A percentile compares a stretch with the other conserved stretches of the same genome.
These are phyloP conservation scores for Nettapus auritus DNA, from an alignment of 2,113 vertebrate genomes.

Conservation along the genomic window DNA sequence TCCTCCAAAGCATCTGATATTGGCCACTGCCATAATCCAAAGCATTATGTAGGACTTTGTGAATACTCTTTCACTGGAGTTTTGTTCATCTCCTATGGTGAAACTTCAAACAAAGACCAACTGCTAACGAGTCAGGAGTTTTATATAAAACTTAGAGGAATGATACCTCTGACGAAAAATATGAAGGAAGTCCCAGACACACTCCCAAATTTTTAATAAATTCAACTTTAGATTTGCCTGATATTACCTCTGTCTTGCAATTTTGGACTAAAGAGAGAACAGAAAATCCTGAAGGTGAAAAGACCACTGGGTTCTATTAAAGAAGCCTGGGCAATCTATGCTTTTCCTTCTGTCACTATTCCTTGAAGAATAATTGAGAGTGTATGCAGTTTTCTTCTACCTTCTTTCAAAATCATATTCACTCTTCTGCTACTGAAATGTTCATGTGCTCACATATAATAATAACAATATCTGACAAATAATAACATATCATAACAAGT, in stretches of 20 bases:
- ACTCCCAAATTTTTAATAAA: not conserved
- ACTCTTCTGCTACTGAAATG: not conserved
- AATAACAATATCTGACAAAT: not conserved
- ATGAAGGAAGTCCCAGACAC: not conserved
- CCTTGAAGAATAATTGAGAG: not conserved
- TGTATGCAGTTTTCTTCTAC: not conserved
- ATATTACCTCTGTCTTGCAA: not conserved
- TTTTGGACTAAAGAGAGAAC: not conserved
- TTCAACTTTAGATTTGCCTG: not conserved
- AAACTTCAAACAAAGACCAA: not conserved
- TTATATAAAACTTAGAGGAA: not conserved
- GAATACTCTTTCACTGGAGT: not conserved
- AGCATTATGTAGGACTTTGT: not conserved
- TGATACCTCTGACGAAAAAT: not conserved
- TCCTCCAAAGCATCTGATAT: not conserved
- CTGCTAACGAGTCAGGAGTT: not conserved
- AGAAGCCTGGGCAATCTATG: not conserved
- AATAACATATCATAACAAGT: too few relatives aligned
- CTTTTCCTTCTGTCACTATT: not conserved
- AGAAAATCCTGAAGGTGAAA: not conserved
- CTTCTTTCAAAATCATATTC: not conserved
- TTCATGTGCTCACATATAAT: not conserved
- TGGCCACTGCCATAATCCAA: not conserved
- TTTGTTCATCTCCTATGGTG: not conserved
- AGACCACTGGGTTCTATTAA: not conserved